phyloP scores from a whole-genome alignment of 2,888 invertebrate genomes.

The Euzophera pinguis region DNA sequence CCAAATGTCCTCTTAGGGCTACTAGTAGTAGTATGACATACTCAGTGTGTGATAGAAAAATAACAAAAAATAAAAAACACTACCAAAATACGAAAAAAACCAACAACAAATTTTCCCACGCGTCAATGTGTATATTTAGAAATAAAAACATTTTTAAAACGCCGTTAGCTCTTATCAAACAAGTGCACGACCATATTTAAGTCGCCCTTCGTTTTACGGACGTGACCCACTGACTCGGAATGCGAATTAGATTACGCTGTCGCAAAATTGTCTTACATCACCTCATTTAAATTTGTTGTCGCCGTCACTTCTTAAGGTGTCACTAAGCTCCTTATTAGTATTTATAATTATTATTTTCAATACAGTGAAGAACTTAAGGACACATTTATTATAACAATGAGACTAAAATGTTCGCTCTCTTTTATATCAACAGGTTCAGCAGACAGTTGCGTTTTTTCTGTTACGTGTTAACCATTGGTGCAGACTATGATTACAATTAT shows the following conservation, averaged over 20 bases:
- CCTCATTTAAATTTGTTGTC: background rate
- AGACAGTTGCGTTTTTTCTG: background rate
- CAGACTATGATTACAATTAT: background rate
- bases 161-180: background rate
- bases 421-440: background rate
- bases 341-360: background rate
- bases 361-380: background rate
- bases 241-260: constrained; percentile 4
- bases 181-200: background rate
- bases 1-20: too few species aligned
- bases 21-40: too few species aligned
- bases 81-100: too few species aligned
- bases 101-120: too few species aligned
- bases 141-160: background rate
- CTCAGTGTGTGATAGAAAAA: too few species aligned
- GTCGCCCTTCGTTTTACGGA: constrained; percentile 15
- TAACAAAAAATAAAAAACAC: too few species aligned
- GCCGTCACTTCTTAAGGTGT: background rate
- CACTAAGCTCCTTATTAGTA: background rate
- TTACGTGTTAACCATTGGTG: background rate
- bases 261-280: constrained; percentile 17
- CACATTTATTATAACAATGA: background rate
- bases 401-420: background rate
- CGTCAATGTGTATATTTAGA: background rate
- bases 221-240: constrained; percentile 10